Evolutionary conservation across 2,113 vertebrate species (phyloP).

Genomic region (Microtus oregoni): DNA sequence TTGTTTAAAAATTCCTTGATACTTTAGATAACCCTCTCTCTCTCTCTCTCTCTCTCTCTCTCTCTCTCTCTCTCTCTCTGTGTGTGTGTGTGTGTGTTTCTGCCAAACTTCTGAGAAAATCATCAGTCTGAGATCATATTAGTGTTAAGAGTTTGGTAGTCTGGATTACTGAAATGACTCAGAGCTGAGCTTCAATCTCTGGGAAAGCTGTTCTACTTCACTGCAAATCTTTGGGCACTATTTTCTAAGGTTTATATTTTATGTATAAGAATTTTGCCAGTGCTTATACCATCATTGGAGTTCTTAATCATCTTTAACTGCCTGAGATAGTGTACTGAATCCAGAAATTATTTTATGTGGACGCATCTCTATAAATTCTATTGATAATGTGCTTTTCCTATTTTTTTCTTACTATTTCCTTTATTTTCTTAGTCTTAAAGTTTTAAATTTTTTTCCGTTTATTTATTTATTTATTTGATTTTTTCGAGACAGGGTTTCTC

Average conservation of each 20-base stretch:
- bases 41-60: not conserved
- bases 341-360: constrained; percentile 45
- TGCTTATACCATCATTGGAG: not conserved
- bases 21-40: not conserved
- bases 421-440: too few species aligned
- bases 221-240: not conserved
- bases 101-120: not conserved
- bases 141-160: not conserved
- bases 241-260: not conserved
- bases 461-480: too few species aligned
- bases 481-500: too few species aligned
- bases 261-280: not conserved
- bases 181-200: constrained; percentile 22
- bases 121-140: constrained; percentile 1
- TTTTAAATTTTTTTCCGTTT: too few species aligned
- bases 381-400: not conserved
- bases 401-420: not conserved
- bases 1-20: constrained; percentile 35
- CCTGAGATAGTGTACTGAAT: constrained; percentile 3
- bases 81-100: not conserved
- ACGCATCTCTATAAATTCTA: constrained; percentile 33
- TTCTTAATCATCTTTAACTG: not conserved
- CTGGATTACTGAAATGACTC: constrained; percentile 27
- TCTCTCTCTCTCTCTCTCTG: not conserved
- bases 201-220: not conserved